These are phyloP conservation scores for Lindbergichthys nudifrons DNA, from an alignment of 2,797 vertebrate species.

Conservation along the genomic window DNA sequence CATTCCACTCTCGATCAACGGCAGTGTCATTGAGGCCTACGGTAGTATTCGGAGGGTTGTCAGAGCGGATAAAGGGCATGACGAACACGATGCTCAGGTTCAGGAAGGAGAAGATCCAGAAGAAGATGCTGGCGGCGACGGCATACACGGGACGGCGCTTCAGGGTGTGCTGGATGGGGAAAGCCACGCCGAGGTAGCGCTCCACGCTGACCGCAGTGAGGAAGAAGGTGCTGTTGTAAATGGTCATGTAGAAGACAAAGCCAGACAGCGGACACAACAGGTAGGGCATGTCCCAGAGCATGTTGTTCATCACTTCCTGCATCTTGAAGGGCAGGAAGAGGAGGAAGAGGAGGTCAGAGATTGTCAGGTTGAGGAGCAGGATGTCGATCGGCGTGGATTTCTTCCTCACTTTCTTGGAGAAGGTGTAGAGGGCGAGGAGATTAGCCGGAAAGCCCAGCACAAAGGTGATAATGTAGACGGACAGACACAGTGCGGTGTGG, in stretches of 20 bases:
- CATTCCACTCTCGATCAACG: rapidly evolving
- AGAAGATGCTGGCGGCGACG: conserved; percentile 82
- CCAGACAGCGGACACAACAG: conserved; percentile 84
- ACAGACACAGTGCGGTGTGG: conserved; percentile 78
- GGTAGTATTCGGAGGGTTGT: neutral
- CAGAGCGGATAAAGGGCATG: conserved; percentile 71
- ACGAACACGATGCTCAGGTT: conserved; percentile 86
- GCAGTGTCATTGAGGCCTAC: rapidly evolving
- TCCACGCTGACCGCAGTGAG: conserved; percentile 87
- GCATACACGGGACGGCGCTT: conserved; percentile 83
- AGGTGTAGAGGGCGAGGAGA: conserved; percentile 81
- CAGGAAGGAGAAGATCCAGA: conserved; percentile 80
- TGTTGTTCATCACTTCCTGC: conserved; percentile 79
- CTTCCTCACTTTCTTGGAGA: conserved; percentile 82
- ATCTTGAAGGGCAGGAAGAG: conserved; percentile 89
- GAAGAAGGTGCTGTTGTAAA: conserved; percentile 88
- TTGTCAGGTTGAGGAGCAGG: conserved; percentile 87
- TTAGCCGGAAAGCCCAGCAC: conserved; percentile 80
- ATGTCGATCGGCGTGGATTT: conserved; percentile 86
- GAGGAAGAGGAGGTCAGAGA: conserved; percentile 89
- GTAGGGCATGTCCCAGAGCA: conserved; percentile 83
- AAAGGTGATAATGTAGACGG: conserved; percentile 85
- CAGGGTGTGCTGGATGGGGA: conserved; percentile 85
- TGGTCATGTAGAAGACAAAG: conserved; percentile 89
- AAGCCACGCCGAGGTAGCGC: conserved; percentile 88